phyloP scores from a whole-genome alignment of 2,797 vertebrate species.

The Meriones psammophilus region DNA sequence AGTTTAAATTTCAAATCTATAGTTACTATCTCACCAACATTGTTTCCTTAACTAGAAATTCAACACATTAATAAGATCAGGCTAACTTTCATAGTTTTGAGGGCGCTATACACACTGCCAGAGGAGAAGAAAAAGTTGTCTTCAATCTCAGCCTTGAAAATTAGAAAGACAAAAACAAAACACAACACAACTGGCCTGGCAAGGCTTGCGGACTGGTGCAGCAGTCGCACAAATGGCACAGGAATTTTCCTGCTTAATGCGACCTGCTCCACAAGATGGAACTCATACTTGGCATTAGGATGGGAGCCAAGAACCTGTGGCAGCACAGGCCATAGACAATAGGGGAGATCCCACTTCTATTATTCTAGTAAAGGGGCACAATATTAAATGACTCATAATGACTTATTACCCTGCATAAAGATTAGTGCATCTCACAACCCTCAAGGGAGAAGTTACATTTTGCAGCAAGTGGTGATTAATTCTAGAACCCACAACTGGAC shows the following conservation, averaged over 20 bases:
- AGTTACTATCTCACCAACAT: neutral
- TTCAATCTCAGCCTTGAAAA: neutral
- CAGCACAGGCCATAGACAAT: neutral
- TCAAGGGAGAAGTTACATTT: neutral
- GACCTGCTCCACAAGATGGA: neutral
- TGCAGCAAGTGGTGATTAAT: neutral
- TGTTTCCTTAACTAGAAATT: conserved; percentile 45
- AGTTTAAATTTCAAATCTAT: neutral
- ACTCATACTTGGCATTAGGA: neutral
- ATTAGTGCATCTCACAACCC: neutral
- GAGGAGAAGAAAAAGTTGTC: neutral
- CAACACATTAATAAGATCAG: neutral
- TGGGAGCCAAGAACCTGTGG: neutral
- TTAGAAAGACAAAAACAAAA: neutral
- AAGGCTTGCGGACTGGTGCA: neutral
- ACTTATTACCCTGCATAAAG: too few species aligned
- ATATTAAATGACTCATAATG: too few species aligned
- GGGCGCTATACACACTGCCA: neutral
- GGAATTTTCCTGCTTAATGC: neutral
- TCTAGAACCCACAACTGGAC: neutral
- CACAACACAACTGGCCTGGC: neutral
- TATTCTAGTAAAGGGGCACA: neutral
- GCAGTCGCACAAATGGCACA: neutral
- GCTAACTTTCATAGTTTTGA: neutral
- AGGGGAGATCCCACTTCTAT: too few species aligned